Percentiles rank a stretch among this genome's conserved stretches.
These are phyloP conservation scores for Nilaparvata lugens DNA, from an alignment of 1,140 invertebrate species.

Conservation along the genomic window DNA sequence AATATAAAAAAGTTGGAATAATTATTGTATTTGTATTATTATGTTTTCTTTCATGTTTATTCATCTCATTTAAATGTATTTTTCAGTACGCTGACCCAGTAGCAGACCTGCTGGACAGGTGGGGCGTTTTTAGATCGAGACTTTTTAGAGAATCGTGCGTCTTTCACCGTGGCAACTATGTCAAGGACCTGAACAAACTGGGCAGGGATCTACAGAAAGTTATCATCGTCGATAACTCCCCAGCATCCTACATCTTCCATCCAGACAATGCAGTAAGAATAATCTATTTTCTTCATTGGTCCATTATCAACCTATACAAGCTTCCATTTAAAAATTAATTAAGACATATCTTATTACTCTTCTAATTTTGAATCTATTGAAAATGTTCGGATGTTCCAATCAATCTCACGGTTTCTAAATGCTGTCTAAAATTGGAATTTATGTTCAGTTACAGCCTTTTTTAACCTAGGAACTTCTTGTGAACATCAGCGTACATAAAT, in stretches of 20 bases:
- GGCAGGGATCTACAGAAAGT: slow-evolving; percentile 94
- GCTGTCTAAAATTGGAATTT: too few relatives aligned
- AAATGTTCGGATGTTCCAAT: too few relatives aligned
- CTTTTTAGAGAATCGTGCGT: slow-evolving; percentile 99
- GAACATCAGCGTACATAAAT: too few relatives aligned
- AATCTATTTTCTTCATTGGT: not conserved
- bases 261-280: slow-evolving; percentile 96
- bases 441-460: too few relatives aligned
- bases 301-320: too few relatives aligned
- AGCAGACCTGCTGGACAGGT: slow-evolving; percentile 94
- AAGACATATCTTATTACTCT: too few relatives aligned
- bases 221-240: slow-evolving; percentile 99
- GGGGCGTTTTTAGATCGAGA: slow-evolving; percentile 92
- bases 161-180: slow-evolving; percentile 99
- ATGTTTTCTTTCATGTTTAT: not conserved
- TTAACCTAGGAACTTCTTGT: too few relatives aligned
- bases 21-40: not conserved
- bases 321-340: too few relatives aligned
- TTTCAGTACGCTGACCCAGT: slow-evolving; percentile 96
- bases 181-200: slow-evolving; percentile 97
- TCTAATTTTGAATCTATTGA: too few relatives aligned
- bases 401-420: too few relatives aligned
- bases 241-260: slow-evolving; percentile 99
- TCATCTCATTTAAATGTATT: not conserved
- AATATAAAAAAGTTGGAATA: not conserved